Conservation (phyloP, 2,888 invertebrate species). For the Troglohyphantes excavatus region DNA sequence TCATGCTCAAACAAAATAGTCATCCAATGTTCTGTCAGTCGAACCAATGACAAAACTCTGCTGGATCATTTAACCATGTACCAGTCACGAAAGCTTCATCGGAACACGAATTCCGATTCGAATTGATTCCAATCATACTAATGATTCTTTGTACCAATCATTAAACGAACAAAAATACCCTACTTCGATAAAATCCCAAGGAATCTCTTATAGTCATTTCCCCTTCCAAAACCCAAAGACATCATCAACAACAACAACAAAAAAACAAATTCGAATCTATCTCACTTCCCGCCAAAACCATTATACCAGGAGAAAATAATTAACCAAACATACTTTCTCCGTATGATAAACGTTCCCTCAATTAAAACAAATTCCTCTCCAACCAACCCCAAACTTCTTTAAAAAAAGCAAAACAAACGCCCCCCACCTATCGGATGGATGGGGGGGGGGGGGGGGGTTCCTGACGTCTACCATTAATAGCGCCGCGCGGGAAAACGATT, state of each 20-base stretch:
- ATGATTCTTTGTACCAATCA: neutral
- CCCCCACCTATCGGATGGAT: neutral
- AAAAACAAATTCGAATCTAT: neutral
- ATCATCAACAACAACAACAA: neutral
- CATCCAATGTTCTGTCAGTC: too few relatives aligned
- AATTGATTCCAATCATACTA: neutral
- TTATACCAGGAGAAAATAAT: slow-evolving; percentile 32
- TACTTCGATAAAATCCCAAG: neutral
- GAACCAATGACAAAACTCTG: too few relatives aligned
- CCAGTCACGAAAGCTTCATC: too few relatives aligned
- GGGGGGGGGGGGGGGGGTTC: neutral
- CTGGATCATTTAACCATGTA: too few relatives aligned
- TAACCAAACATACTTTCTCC: slow-evolving; percentile 39
- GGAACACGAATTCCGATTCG: neutral
- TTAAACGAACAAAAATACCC: neutral
- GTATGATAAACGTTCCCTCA: slow-evolving; percentile 40
- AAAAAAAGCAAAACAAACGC: slow-evolving; percentile 17
- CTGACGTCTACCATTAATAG: slow-evolving; percentile 39
- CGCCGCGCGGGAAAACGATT: slow-evolving; percentile 50
- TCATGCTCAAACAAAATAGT: too few relatives aligned
- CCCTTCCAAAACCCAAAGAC: neutral
- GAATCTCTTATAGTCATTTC: slow-evolving; percentile 29
- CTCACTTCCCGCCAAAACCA: neutral
- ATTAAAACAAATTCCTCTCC: slow-evolving; percentile 21
- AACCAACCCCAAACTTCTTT: neutral